Evolutionary conservation across 2,888 invertebrate species (phyloP).

Genomic region (Arctia plantaginis): DNA sequence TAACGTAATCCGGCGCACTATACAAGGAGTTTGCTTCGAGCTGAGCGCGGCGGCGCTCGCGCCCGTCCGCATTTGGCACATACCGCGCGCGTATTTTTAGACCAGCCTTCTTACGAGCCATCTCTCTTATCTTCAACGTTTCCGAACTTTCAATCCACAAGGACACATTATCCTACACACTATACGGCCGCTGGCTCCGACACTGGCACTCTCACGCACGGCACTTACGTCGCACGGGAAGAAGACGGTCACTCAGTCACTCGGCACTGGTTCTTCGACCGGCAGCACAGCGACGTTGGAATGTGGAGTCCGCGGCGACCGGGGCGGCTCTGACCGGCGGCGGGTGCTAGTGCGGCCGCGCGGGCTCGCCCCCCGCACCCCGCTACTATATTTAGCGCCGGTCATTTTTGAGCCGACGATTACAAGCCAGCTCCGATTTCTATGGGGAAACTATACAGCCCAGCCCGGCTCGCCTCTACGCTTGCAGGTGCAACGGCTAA

Average conservation of each 20-base stretch:
- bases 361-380: conserved; percentile 48
- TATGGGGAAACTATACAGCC: conserved; percentile 64
- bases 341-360: conserved; percentile 57
- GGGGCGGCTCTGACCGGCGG: conserved; percentile 87
- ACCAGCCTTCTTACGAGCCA: conserved; percentile 53
- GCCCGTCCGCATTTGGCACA: conserved; percentile 68
- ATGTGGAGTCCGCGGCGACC: conserved; percentile 91
- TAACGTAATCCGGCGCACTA: conserved; percentile 81
- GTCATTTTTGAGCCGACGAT: conserved; percentile 78
- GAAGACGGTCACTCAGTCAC: conserved; percentile 84
- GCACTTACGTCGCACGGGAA: conserved; percentile 86
- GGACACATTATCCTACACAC: conserved; percentile 64
- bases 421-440: conserved; percentile 83
- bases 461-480: conserved; percentile 53
- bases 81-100: conserved; percentile 74
- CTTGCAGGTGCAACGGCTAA: conserved; percentile 51
- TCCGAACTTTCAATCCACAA: conserved; percentile 53
- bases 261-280: conserved; percentile 75
- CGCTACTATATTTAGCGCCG: conserved; percentile 76
- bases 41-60: conserved; percentile 61
- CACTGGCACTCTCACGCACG: conserved; percentile 72
- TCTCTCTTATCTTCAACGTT: conserved; percentile 50
- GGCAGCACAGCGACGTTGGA: conserved; percentile 88
- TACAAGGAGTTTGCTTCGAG: conserved; percentile 72
- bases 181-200: conserved; percentile 60